A percentile compares a stretch with the other conserved stretches of the same genome.
Evolutionary conservation across 2,113 vertebrate species (phyloP).

Genomic region (Megalops atlanticus): DNA sequence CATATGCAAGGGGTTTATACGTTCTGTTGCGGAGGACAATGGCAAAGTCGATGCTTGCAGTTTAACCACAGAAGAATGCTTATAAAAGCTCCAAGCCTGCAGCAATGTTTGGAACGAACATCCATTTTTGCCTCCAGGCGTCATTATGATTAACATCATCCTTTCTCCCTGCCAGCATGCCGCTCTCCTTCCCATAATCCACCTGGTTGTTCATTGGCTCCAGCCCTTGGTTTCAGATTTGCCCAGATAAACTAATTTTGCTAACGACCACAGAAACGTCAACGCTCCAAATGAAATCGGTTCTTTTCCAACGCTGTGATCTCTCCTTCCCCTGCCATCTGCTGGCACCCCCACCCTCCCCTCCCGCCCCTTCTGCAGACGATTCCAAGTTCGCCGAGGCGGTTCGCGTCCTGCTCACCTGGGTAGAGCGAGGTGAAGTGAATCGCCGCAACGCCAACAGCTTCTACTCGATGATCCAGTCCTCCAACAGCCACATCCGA

Average conservation of each 20-base stretch:
- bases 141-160: neutral
- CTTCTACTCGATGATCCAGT: conserved; percentile 98
- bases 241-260: conserved; percentile 55
- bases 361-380: conserved; percentile 65
- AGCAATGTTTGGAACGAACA: neutral
- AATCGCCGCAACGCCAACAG: conserved; percentile 93
- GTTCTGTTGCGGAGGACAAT: neutral
- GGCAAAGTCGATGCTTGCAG: neutral
- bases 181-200: conserved; percentile 24
- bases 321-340: conserved; percentile 48
- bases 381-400: conserved; percentile 88
- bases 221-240: neutral
- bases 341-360: neutral
- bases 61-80: neutral
- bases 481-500: conserved; percentile 90
- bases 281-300: conserved; percentile 52
- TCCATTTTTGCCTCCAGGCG: neutral
- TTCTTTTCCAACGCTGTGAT: conserved; percentile 47
- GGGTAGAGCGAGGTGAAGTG: conserved; percentile 92
- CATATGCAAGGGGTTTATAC: neutral
- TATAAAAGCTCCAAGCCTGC: neutral
- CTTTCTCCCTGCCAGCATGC: neutral
- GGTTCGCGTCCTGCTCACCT: conserved; percentile 87
- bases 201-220: conserved; percentile 32
- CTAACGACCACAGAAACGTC: conserved; percentile 60